Evolutionary conservation across 2,888 invertebrate genomes (phyloP).

Genomic region (Ophion slaviceki): DNA sequence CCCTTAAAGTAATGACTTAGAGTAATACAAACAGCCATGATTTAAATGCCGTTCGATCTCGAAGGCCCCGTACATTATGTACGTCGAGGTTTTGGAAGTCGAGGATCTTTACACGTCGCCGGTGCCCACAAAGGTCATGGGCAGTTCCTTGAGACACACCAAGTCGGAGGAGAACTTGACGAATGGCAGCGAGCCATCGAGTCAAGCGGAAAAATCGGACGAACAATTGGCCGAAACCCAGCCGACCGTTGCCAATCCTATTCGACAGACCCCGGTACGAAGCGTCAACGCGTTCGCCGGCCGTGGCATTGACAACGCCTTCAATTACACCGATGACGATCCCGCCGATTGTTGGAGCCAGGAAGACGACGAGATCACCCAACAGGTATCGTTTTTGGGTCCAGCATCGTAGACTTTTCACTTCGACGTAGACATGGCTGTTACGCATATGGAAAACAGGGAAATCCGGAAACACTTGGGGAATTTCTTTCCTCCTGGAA

Average conservation of each 20-base stretch:
- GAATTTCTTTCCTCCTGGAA: too few species aligned
- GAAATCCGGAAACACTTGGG: too few species aligned
- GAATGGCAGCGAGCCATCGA: slow-evolving; percentile 82
- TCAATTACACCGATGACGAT: slow-evolving; percentile 85
- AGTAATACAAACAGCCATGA: too few species aligned
- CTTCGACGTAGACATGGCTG: too few species aligned
- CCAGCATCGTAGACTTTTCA: too few species aligned
- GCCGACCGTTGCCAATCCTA: slow-evolving; percentile 67
- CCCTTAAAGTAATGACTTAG: too few species aligned
- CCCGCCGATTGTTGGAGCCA: slow-evolving; percentile 96
- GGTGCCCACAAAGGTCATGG: slow-evolving; percentile 95
- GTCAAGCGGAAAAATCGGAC: slow-evolving; percentile 75
- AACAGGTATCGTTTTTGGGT: slow-evolving; percentile 85
- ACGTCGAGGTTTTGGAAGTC: slow-evolving; percentile 97
- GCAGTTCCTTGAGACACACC: slow-evolving; percentile 92
- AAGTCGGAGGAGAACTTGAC: slow-evolving; percentile 96
- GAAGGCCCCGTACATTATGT: slow-evolving; percentile 98
- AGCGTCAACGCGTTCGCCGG: slow-evolving; percentile 75
- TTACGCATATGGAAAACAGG: too few species aligned
- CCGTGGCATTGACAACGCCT: slow-evolving; percentile 78
- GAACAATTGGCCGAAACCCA: slow-evolving; percentile 76
- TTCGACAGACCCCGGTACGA: slow-evolving; percentile 81
- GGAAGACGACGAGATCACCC: slow-evolving; percentile 96
- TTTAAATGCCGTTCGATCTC: slow-evolving; percentile 4
- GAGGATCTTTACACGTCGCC: slow-evolving; percentile 93